These are phyloP conservation scores for Salpingus planirostris DNA, from an alignment of 2,888 invertebrate species.

Conservation along the genomic window DNA sequence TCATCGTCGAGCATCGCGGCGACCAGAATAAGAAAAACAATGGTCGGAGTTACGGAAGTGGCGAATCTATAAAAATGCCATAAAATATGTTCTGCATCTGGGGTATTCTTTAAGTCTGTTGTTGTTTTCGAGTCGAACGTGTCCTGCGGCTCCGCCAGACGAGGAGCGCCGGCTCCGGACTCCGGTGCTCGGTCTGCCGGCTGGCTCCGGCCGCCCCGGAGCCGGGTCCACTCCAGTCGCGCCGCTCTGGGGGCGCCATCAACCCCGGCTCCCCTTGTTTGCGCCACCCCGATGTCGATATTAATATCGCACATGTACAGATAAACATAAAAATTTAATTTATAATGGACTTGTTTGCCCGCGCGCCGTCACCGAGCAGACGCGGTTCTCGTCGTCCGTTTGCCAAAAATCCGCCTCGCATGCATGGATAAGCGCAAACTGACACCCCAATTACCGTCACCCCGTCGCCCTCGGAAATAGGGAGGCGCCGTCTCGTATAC, in stretches of 20 bases:
- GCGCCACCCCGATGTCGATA: slow-evolving; percentile 31
- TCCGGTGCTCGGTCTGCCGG: slow-evolving; percentile 22
- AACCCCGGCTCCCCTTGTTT: slow-evolving; percentile 29
- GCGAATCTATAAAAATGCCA: slow-evolving; percentile 18
- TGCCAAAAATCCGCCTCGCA: too few relatives aligned
- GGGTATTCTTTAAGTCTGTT: slow-evolving; percentile 19
- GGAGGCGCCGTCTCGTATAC: too few relatives aligned
- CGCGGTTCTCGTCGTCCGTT: too few relatives aligned
- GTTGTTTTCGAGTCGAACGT: slow-evolving; percentile 27
- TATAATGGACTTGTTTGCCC: slow-evolving; percentile 13
- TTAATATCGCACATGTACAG: slow-evolving; percentile 30
- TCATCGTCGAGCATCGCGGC: slow-evolving; percentile 4
- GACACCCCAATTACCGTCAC: too few relatives aligned
- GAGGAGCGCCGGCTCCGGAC: slow-evolving; percentile 17
- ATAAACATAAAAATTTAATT: slow-evolving; percentile 17
- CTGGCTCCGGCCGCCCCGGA: slow-evolving; percentile 29
- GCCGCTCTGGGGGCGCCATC: slow-evolving; percentile 29
- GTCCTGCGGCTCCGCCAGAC: slow-evolving; percentile 20
- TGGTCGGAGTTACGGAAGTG: slow-evolving; percentile 8
- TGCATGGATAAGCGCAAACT: too few relatives aligned
- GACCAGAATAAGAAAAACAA: slow-evolving; percentile 12
- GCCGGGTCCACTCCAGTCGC: slow-evolving; percentile 32
- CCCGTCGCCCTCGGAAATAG: too few relatives aligned
- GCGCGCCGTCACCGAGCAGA: too few relatives aligned
- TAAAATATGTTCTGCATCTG: slow-evolving; percentile 18